Percentiles rank a stretch among this genome's conserved stretches.
Conservation (phyloP, 2,797 vertebrate species). For the Poecilia gillii region DNA sequence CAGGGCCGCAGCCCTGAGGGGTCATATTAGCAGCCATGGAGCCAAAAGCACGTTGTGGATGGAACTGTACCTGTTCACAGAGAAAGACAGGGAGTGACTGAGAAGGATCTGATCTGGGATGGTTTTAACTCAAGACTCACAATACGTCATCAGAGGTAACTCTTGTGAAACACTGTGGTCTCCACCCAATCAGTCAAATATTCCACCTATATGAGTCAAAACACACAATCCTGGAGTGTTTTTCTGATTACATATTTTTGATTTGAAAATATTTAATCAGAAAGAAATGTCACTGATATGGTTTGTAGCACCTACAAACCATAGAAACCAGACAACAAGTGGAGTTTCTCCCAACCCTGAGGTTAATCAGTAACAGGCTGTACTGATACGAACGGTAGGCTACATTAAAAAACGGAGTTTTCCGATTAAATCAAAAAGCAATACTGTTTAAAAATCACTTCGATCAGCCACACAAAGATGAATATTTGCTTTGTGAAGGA, state of each 20-base stretch:
- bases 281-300: not conserved
- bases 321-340: not conserved
- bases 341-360: not conserved
- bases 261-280: not conserved
- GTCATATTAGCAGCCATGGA: conserved; percentile 52
- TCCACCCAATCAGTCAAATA: conserved; percentile 54
- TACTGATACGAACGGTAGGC: not conserved
- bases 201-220: conserved; percentile 44
- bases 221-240: not conserved
- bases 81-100: conserved; percentile 25
- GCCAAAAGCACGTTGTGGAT: conserved; percentile 51
- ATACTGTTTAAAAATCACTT: not conserved
- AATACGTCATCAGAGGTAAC: conserved; percentile 17
- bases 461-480: not conserved
- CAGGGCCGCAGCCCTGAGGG: conserved; percentile 80
- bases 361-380: too few relatives aligned
- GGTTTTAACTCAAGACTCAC: conserved; percentile 11
- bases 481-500: conserved; percentile 6
- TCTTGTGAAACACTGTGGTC: not conserved
- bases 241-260: not conserved
- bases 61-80: conserved; percentile 46
- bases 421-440: too few relatives aligned
- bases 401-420: not conserved
- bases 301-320: not conserved
- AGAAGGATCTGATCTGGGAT: not conserved